Percentiles rank a stretch among this genome's conserved stretches.
Conservation (phyloP, 2,113 vertebrate species). For the Taxidea taxus region DNA sequence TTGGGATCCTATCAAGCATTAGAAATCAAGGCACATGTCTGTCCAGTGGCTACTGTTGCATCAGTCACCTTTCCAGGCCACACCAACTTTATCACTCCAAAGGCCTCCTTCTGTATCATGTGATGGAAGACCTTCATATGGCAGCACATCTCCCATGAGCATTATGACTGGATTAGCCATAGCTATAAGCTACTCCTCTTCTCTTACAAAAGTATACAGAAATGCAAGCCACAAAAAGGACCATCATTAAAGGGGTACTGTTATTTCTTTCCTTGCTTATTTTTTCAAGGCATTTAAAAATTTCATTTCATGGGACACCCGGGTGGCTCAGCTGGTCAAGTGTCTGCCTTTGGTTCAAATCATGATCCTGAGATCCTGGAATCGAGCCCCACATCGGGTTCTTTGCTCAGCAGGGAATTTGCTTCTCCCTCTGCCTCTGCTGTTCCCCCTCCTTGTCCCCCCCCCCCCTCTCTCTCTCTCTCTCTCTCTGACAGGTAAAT, state of each 20-base stretch:
- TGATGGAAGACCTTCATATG: background rate
- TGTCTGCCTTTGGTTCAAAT: too few relatives aligned
- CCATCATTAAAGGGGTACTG: background rate
- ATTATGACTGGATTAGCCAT: too few relatives aligned
- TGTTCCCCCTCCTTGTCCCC: too few relatives aligned
- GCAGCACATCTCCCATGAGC: background rate
- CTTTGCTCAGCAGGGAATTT: too few relatives aligned
- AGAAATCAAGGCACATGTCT: background rate
- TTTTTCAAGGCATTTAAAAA: background rate
- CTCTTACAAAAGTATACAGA: background rate
- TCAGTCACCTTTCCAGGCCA: background rate
- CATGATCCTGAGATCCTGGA: too few relatives aligned
- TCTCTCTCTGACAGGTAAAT: too few relatives aligned
- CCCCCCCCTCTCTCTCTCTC: too few relatives aligned
- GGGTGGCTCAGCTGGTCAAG: too few relatives aligned
- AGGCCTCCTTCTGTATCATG: background rate
- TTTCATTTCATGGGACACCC: background rate
- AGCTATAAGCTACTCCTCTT: background rate
- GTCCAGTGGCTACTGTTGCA: too few relatives aligned
- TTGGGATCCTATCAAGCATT: background rate
- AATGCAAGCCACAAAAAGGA: background rate
- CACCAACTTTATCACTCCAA: background rate
- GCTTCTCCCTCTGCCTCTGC: too few relatives aligned
- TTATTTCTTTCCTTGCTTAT: background rate
- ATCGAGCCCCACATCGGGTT: too few relatives aligned